These are phyloP conservation scores for Neuroterus valhalla DNA, from an alignment of 1,140 invertebrate species.

Conservation along the genomic window DNA sequence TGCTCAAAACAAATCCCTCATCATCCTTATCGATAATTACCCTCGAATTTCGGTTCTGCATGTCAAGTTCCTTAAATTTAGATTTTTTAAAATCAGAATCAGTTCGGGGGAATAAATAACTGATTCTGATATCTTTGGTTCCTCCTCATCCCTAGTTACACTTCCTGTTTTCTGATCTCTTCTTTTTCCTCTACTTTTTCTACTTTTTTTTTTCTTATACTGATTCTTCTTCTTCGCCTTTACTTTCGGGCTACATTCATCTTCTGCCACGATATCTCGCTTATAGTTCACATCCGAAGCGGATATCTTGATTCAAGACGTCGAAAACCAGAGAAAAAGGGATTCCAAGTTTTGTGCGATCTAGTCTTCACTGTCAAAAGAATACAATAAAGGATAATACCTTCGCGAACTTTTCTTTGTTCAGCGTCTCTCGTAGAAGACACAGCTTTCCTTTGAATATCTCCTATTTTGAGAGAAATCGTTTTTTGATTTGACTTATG, in stretches of 20 bases:
- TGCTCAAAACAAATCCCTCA: neutral
- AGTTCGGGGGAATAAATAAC: too few species aligned
- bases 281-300: conserved; percentile 8
- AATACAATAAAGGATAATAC: conserved; percentile 24
- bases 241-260: conserved; percentile 17
- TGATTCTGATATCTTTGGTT: neutral
- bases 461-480: neutral
- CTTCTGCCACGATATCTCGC: conserved; percentile 19
- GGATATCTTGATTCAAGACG: conserved; percentile 25
- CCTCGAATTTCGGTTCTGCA: neutral
- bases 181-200: neutral
- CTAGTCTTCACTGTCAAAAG: neutral
- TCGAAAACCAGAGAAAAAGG: conserved; percentile 13
- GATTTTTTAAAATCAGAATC: too few species aligned
- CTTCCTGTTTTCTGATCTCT: neutral
- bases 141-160: too few species aligned
- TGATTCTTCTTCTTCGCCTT: conserved; percentile 9
- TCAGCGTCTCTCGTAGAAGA: neutral
- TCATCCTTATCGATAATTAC: neutral
- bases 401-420: neutral
- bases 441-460: neutral
- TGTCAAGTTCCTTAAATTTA: too few species aligned
- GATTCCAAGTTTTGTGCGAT: conserved; percentile 24
- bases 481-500: too few species aligned
- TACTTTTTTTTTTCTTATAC: conserved; percentile 7